Evolutionary conservation across 1,140 invertebrate species (phyloP).

Genomic region (Ceratina japonica): DNA sequence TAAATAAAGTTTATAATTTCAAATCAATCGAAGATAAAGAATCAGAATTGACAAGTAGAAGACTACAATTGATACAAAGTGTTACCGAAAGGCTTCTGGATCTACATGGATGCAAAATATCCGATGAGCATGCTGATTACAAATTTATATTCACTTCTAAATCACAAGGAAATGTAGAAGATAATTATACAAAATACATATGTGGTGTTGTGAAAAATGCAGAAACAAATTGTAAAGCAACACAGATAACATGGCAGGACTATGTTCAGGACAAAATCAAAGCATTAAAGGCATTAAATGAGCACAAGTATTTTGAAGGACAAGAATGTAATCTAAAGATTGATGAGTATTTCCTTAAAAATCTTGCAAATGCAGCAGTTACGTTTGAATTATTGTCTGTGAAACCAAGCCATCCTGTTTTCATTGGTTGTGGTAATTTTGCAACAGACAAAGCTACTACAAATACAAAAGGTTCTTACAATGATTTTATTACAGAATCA

Average conservation of each 20-base stretch:
- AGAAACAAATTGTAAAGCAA: constrained; percentile 77
- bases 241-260: constrained; percentile 68
- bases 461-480: constrained; percentile 64
- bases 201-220: constrained; percentile 79
- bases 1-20: constrained; percentile 49
- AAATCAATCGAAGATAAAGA: constrained; percentile 59
- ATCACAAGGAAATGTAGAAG: constrained; percentile 69
- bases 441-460: constrained; percentile 72
- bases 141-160: constrained; percentile 77
- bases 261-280: constrained; percentile 69
- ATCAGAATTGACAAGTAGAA: constrained; percentile 71
- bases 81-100: constrained; percentile 73
- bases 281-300: constrained; percentile 70
- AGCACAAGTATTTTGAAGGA: constrained; percentile 70
- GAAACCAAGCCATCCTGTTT: constrained; percentile 80
- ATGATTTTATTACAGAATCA: background rate
- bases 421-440: constrained; percentile 68
- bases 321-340: constrained; percentile 46
- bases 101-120: constrained; percentile 64
- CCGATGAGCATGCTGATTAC: constrained; percentile 53
- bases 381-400: constrained; percentile 84
- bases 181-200: constrained; percentile 66
- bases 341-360: constrained; percentile 63
- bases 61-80: constrained; percentile 72
- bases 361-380: constrained; percentile 82